These are phyloP conservation scores for Euplexia lucipara DNA, from an alignment of 2,888 invertebrate species.

Conservation along the genomic window DNA sequence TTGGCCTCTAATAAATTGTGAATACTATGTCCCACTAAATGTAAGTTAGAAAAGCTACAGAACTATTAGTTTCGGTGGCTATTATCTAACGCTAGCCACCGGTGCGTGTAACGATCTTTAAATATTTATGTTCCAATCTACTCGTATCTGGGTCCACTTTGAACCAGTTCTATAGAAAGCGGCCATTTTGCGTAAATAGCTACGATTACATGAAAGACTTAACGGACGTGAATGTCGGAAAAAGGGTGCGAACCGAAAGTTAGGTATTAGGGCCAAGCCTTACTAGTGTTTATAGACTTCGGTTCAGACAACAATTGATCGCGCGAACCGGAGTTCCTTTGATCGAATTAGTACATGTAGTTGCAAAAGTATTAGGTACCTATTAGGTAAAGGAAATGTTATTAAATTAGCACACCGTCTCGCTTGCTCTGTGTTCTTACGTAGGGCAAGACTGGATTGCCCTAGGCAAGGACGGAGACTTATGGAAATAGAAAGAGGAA, in stretches of 20 bases:
- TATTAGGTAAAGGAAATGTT: too few species aligned
- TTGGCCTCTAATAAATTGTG: slow-evolving; percentile 15
- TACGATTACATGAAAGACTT: slow-evolving; percentile 43
- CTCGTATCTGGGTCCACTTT: slow-evolving; percentile 25
- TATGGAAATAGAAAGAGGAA: too few species aligned
- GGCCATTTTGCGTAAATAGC: slow-evolving; percentile 43
- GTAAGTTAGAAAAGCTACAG: slow-evolving; percentile 23
- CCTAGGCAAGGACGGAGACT: too few species aligned
- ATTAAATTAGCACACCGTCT: too few species aligned
- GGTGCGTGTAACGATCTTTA: slow-evolving; percentile 31
- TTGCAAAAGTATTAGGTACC: too few species aligned
- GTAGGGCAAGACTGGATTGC: too few species aligned
- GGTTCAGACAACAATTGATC: slow-evolving; percentile 22
- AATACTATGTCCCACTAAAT: slow-evolving; percentile 9
- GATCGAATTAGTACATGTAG: slow-evolving; percentile 7
- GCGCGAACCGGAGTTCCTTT: slow-evolving; percentile 1
- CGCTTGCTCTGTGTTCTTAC: too few species aligned
- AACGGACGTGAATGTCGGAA: slow-evolving; percentile 40
- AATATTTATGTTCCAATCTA: slow-evolving; percentile 47
- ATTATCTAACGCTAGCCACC: slow-evolving; percentile 31
- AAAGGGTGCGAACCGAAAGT: slow-evolving; percentile 22
- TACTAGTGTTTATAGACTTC: slow-evolving; percentile 23
- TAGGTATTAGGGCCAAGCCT: slow-evolving; percentile 24
- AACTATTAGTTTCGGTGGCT: slow-evolving; percentile 25
- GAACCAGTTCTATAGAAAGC: slow-evolving; percentile 31